Percentiles rank a stretch among this genome's conserved stretches.
These are phyloP conservation scores for Drosophila glabriapex DNA, from an alignment of 2,888 invertebrate species.

Conservation along the genomic window DNA sequence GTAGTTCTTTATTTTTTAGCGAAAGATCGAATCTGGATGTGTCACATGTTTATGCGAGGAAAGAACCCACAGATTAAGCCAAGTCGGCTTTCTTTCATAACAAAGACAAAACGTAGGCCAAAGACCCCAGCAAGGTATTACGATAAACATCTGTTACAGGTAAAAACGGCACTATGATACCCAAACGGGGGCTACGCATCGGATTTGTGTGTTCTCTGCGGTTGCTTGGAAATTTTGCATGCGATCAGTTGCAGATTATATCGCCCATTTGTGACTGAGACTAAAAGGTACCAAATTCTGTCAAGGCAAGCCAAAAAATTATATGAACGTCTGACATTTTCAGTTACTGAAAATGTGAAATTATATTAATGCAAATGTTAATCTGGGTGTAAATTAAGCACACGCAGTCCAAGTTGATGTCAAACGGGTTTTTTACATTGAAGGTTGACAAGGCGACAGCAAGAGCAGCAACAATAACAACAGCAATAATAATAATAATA, in stretches of 20 bases:
- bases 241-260: conserved; percentile 37
- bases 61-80: conserved; percentile 23
- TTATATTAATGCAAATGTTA: conserved; percentile 74
- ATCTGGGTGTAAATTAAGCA: conserved; percentile 76
- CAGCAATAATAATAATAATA: conserved; percentile 20
- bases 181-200: conserved; percentile 24
- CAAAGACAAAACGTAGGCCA: conserved; percentile 59
- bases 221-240: conserved; percentile 31
- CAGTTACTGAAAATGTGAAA: conserved; percentile 73
- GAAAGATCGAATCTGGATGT: conserved; percentile 8
- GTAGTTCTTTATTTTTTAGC: conserved; percentile 23
- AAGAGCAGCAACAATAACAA: conserved; percentile 3
- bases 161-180: conserved; percentile 45
- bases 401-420: conserved; percentile 56
- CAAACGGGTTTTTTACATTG: conserved; percentile 65
- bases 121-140: conserved; percentile 56
- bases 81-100: conserved; percentile 50
- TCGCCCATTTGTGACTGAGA: conserved; percentile 16
- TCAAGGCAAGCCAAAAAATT: conserved; percentile 47
- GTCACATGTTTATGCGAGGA: conserved; percentile 10
- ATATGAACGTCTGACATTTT: conserved; percentile 48
- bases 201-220: conserved; percentile 21
- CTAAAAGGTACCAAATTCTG: conserved; percentile 15
- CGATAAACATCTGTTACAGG: conserved; percentile 56
- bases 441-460: conserved; percentile 56